These are phyloP conservation scores for Drosophila busckii DNA, from an alignment of 1,140 invertebrate genomes.

Conservation along the genomic window DNA sequence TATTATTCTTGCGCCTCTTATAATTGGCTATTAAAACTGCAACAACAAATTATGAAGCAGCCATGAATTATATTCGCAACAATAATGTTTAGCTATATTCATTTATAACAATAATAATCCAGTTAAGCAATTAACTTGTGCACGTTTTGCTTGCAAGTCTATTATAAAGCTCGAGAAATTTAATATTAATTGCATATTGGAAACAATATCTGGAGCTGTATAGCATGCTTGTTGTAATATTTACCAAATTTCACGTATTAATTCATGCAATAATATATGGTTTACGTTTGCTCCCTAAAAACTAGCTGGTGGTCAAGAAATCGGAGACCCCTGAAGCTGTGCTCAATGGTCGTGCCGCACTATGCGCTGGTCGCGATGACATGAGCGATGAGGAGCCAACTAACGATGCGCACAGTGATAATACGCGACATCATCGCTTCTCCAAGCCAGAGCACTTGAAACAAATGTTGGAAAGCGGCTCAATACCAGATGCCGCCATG, in stretches of 20 bases:
- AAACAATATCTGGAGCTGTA: background rate
- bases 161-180: too few species aligned
- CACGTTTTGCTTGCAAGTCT: too few species aligned
- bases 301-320: conserved; percentile 82
- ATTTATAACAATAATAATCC: too few species aligned
- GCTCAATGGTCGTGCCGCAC: conserved; percentile 88
- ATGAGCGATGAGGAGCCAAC: conserved; percentile 84
- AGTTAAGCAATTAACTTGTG: too few species aligned
- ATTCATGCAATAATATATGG: conserved; percentile 21
- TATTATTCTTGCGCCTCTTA: too few species aligned
- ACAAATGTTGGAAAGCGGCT: conserved; percentile 88
- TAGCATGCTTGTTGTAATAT: background rate
- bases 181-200: too few species aligned
- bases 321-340: conserved; percentile 81
- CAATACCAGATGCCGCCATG: conserved; percentile 96
- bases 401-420: conserved; percentile 69
- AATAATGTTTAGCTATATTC: too few species aligned
- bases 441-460: conserved; percentile 85
- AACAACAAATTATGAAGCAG: too few species aligned
- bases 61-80: too few species aligned
- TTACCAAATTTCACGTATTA: conserved; percentile 24
- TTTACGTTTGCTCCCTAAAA: conserved; percentile 13
- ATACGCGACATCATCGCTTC: conserved; percentile 82
- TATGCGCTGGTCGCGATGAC: conserved; percentile 87
- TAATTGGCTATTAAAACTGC: too few species aligned